Percentiles rank a stretch among this genome's conserved stretches.
phyloP scores from a whole-genome alignment of 2,797 vertebrate species.

The Manis javanica region DNA sequence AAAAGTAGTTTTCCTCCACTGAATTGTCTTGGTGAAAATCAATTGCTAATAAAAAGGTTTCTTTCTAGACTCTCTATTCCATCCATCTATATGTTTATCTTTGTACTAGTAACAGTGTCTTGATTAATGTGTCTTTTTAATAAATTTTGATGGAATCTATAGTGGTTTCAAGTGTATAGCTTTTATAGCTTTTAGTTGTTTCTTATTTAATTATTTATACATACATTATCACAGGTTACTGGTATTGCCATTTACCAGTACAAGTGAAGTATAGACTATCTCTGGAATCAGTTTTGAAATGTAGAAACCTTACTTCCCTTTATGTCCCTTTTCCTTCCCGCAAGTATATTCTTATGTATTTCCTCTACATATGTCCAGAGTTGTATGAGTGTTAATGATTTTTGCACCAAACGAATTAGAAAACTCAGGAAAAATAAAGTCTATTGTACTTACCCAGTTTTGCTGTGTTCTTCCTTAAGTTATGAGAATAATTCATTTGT shows the following conservation, averaged over 20 bases:
- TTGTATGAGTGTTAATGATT: neutral
- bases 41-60: neutral
- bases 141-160: neutral
- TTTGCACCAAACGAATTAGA: neutral
- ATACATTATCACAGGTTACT: neutral
- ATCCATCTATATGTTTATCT: neutral
- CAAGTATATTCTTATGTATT: neutral
- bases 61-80: neutral
- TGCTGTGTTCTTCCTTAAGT: neutral
- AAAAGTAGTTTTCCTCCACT: neutral
- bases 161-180: neutral
- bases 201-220: neutral
- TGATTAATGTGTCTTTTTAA: neutral
- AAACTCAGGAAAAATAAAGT: slow-evolving; percentile 3
- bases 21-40: slow-evolving; percentile 15
- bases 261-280: neutral
- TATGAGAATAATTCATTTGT: neutral
- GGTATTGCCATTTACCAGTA: neutral
- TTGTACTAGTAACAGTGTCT: neutral
- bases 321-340: neutral
- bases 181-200: neutral
- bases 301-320: neutral
- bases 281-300: neutral
- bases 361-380: neutral
- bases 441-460: neutral